Conservation (phyloP, 2,888 invertebrate species). For the Caenorhabditis drosophilae region DNA sequence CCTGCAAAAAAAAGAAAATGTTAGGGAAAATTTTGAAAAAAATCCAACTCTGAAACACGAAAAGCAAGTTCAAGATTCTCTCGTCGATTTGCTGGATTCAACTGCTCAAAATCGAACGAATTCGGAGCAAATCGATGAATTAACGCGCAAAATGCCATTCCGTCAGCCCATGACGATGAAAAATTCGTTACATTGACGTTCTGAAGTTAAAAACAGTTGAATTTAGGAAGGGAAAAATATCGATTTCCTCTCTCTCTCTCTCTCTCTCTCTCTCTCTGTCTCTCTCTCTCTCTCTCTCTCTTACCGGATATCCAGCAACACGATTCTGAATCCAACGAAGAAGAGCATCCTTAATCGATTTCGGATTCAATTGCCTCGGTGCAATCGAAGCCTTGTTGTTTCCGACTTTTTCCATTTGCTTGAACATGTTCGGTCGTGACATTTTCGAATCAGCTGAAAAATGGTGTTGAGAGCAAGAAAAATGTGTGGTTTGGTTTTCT, state of each 20-base stretch:
- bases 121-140: constrained; percentile 81
- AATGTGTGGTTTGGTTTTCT: background rate
- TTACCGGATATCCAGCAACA: constrained; percentile 57
- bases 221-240: background rate
- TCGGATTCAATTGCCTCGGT: constrained; percentile 46
- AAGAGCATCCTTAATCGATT: constrained; percentile 59
- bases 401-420: constrained; percentile 57
- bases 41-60: constrained; percentile 81
- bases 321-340: constrained; percentile 61
- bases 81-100: constrained; percentile 86
- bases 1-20: constrained; percentile 77
- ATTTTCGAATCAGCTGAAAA: constrained; percentile 35
- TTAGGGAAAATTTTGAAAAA: background rate
- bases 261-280: no score
- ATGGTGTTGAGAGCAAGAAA: background rate
- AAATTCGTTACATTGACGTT: constrained; percentile 93
- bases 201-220: constrained; percentile 19
- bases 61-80: constrained; percentile 97
- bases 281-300: no score
- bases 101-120: constrained; percentile 90
- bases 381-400: constrained; percentile 11
- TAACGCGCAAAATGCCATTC: constrained; percentile 97
- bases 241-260: no score
- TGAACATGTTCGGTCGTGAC: constrained; percentile 57
- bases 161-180: constrained; percentile 97